Percentiles rank a stretch among this genome's conserved stretches.
Conservation (phyloP, 2,888 invertebrate species). For the Trichogramma evanescens region DNA sequence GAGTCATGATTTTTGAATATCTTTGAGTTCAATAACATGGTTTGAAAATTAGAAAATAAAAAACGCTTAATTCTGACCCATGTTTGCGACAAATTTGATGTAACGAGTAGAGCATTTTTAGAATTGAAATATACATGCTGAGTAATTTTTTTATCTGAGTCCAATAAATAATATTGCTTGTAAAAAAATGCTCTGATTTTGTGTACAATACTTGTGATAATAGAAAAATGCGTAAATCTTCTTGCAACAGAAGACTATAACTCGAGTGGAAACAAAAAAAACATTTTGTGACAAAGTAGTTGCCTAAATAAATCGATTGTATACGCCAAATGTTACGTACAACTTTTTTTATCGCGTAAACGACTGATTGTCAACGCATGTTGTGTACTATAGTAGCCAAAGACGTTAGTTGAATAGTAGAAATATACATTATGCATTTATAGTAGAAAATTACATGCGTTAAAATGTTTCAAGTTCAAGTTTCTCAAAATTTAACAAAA, state of each 20-base stretch:
- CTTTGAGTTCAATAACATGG: too few relatives aligned
- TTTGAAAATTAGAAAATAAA: too few relatives aligned
- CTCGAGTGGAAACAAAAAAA: conserved; percentile 10
- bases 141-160: conserved; percentile 1
- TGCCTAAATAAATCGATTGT: conserved; percentile 14
- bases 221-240: conserved; percentile 9
- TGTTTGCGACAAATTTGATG: too few relatives aligned
- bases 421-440: conserved; percentile 3
- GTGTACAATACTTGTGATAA: conserved; percentile 21
- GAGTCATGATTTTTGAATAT: neutral
- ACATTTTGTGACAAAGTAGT: conserved; percentile 18
- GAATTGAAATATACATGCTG: conserved; percentile 2
- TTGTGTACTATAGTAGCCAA: conserved; percentile 11
- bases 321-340: conserved; percentile 11
- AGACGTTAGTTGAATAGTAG: conserved; percentile 14
- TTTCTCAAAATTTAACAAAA: too few relatives aligned
- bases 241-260: conserved; percentile 11
- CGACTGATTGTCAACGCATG: neutral
- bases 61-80: too few relatives aligned
- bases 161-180: too few relatives aligned
- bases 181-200: conserved; percentile 6
- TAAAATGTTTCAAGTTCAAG: too few relatives aligned
- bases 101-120: neutral
- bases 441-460: neutral
- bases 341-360: conserved; percentile 6